Percentiles rank a stretch among this genome's conserved stretches.
These are phyloP conservation scores for Sphaeridia pumilis DNA, from an alignment of 2,888 invertebrate species.

Conservation along the genomic window DNA sequence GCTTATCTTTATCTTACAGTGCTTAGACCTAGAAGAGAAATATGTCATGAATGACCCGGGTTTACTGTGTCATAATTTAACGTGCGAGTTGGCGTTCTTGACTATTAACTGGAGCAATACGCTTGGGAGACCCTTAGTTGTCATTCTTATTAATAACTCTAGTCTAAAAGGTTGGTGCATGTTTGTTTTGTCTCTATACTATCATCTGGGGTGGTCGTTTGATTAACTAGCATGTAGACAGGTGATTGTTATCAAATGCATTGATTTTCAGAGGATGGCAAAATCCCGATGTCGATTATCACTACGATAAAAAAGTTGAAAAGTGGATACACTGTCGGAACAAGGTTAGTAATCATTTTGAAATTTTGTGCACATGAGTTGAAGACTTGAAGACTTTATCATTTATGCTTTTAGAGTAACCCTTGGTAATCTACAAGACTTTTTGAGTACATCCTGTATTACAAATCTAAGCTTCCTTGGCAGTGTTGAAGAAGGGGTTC, in stretches of 20 bases:
- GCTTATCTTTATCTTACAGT: too few relatives aligned
- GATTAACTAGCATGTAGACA: background rate
- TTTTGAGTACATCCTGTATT: slow-evolving; percentile 92
- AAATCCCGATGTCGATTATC: slow-evolving; percentile 84
- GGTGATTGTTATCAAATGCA: too few relatives aligned
- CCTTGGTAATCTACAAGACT: slow-evolving; percentile 86
- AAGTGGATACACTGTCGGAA: slow-evolving; percentile 98
- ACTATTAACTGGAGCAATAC: slow-evolving; percentile 40
- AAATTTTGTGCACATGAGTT: background rate
- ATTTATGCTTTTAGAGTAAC: slow-evolving; percentile 55
- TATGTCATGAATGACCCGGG: slow-evolving; percentile 41
- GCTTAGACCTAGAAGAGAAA: slow-evolving; percentile 40
- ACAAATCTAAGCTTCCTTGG: slow-evolving; percentile 92
- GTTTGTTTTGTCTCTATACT: too few relatives aligned
- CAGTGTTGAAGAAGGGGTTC: slow-evolving; percentile 82
- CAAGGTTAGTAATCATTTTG: slow-evolving; percentile 44
- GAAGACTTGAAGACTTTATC: slow-evolving; percentile 7
- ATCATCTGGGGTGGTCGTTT: background rate
- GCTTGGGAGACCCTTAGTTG: slow-evolving; percentile 40
- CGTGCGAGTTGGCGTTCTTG: slow-evolving; percentile 41
- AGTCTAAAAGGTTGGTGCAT: slow-evolving; percentile 34
- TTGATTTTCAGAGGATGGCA: slow-evolving; percentile 61
- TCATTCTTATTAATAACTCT: slow-evolving; percentile 28
- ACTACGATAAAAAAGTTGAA: slow-evolving; percentile 96
- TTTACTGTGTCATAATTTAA: slow-evolving; percentile 40